Conservation (phyloP, 2,113 vertebrate species). For the Helogale parvula region DNA sequence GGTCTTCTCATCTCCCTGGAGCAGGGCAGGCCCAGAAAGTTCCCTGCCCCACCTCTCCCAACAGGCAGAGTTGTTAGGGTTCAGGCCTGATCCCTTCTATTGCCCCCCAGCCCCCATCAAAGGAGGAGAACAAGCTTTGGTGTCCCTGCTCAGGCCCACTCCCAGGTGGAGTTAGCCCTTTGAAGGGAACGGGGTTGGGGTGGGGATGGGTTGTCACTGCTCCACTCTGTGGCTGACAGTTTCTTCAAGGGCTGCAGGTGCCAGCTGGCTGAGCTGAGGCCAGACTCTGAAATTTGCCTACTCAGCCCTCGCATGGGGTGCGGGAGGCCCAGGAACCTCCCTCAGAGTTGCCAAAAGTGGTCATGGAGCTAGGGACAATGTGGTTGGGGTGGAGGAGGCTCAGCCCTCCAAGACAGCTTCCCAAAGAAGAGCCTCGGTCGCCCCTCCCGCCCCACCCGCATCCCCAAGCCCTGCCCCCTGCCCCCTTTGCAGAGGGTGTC, state of each 20-base stretch:
- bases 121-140: background rate
- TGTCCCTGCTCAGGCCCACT: background rate
- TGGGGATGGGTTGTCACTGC: background rate
- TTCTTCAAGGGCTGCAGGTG: slow-evolving; percentile 72
- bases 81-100: background rate
- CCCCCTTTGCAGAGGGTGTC: background rate
- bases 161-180: background rate
- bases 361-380: background rate
- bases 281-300: background rate
- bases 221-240: slow-evolving; percentile 62
- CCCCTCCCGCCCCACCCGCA: background rate
- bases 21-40: background rate
- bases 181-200: slow-evolving; percentile 40
- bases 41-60: background rate
- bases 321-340: background rate
- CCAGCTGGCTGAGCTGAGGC: slow-evolving; percentile 43
- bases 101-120: background rate
- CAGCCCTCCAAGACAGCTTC: background rate
- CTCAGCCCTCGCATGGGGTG: background rate
- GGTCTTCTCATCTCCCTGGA: background rate
- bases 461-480: background rate
- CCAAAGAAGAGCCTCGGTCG: background rate
- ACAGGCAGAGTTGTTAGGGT: background rate
- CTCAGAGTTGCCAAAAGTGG: background rate
- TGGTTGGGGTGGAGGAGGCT: background rate